Base-by-base conservation (phyloP, 2,113 vertebrate genomes). In the Sitta europaea region DNA sequence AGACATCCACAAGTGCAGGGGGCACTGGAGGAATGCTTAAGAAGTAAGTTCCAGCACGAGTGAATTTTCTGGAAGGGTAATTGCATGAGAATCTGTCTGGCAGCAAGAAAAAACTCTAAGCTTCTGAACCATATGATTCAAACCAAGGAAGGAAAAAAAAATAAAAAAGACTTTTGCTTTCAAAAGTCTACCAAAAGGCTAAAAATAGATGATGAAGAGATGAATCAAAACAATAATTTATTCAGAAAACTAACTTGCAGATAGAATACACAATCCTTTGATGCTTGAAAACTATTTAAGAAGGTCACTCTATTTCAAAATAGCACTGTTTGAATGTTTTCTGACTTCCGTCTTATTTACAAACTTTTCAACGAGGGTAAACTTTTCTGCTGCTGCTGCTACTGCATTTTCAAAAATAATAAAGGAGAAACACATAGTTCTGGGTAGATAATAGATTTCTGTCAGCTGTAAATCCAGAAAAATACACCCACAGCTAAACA, bases 11-110 rank as follows among this genome's bases (percentile, higher is more conserved):
- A 28, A 90, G 82, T 94, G 94, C 85, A 90, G 92, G 87, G 89
- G 74, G 86, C 87, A 73, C 85, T 90, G 54, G 47, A 95, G 74
- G 95, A 96, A 95, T 96, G 83, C 85, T 71, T 97, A 91, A 96
- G 94, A 96, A 93, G 92, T 91, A 82, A 68, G 78, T 71, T 94
- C 67, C 86, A 94, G 68, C 55, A 73, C 40, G 78, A 27, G 55
- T 74, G 75, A 90, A 63, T 94, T 91, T 93, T 77, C 57, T 94
- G 74, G 71, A 94, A 96, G 66, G 74, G 35, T 91, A 82, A 76
- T 65, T 82, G 50, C 16, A 4, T 88, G 74, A 95, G 71, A 91
- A 93, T 96, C 38, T 94, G 70, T 82, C 88, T 95, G 85, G 48
- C 51, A 42, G 81, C 47, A 79, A 92, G 80, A 81, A 67, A 74